phyloP scores from a whole-genome alignment of 2,888 invertebrate species.

The Brachynemurus nebulosus region DNA sequence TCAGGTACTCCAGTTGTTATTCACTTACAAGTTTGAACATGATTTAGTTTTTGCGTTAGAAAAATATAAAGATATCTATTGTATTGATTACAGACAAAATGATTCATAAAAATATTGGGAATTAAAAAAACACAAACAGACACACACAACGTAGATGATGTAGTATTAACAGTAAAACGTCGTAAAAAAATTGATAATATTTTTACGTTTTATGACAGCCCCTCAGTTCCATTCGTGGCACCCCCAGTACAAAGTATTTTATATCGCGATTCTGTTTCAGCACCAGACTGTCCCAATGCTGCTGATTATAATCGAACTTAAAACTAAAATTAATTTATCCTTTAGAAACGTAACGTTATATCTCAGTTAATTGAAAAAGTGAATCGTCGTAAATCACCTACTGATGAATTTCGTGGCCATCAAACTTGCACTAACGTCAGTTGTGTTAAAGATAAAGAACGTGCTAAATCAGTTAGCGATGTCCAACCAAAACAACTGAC shows the following conservation, averaged over 20 bases:
- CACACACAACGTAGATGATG: no score
- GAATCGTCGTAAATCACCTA: slow-evolving; percentile 9
- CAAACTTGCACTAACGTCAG: slow-evolving; percentile 9
- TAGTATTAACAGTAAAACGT: no score
- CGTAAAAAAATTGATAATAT: not conserved
- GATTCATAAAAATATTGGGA: no score
- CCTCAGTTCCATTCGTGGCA: not conserved
- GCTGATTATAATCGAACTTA: not conserved
- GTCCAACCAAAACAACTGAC: not conserved
- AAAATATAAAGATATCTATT: no score
- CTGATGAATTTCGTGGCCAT: slow-evolving; percentile 6
- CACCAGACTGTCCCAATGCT: no score
- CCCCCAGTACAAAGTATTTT: not conserved
- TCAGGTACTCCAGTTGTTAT: no score
- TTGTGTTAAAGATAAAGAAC: slow-evolving; percentile 24
- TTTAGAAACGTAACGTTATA: slow-evolving; percentile 25
- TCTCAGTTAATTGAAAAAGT: slow-evolving; percentile 30
- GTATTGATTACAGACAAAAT: no score
- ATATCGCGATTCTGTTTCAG: not conserved
- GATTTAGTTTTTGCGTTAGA: no score
- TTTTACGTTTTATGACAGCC: not conserved
- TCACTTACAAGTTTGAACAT: no score
- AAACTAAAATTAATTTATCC: slow-evolving; percentile 5
- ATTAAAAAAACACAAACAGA: no score
- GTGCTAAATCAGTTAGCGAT: slow-evolving; percentile 25